phyloP scores from a whole-genome alignment of 1,140 invertebrate genomes.

The Mya arenaria region DNA sequence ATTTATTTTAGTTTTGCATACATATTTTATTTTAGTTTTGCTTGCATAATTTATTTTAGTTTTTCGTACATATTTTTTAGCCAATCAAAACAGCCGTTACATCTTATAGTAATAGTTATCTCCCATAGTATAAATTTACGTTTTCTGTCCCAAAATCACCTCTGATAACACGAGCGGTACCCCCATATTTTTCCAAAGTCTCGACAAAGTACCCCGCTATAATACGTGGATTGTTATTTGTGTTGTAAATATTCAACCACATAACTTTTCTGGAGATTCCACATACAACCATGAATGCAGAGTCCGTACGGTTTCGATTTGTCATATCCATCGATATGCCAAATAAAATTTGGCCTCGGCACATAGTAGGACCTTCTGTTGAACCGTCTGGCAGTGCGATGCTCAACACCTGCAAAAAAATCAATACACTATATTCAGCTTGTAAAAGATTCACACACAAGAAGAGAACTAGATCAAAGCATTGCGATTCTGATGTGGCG shows the following conservation, averaged over 20 bases:
- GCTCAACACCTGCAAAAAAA: constrained; percentile 24
- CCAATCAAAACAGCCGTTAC: too few relatives aligned
- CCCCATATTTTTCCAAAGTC: background rate
- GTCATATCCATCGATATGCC: constrained; percentile 24
- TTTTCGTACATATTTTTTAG: too few relatives aligned
- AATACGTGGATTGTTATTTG: constrained; percentile 15
- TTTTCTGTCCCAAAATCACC: constrained; percentile 26
- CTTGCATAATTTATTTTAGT: too few relatives aligned
- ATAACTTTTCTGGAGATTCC: background rate
- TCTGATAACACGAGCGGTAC: constrained; percentile 19
- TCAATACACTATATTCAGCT: background rate
- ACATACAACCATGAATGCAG: constrained; percentile 2
- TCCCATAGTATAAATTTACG: too few relatives aligned
- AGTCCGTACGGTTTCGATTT: background rate
- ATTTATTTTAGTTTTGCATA: too few relatives aligned
- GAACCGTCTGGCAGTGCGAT: constrained; percentile 18
- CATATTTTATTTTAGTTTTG: too few relatives aligned
- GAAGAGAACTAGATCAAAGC: constrained; percentile 13
- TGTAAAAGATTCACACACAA: constrained; percentile 19
- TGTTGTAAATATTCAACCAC: constrained; percentile 11
- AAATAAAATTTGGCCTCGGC: constrained; percentile 24
- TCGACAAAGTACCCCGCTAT: constrained; percentile 7
- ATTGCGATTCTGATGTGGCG: constrained; percentile 5
- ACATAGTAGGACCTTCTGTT: constrained; percentile 9
- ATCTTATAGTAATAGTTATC: too few relatives aligned